Evolutionary conservation across 1,140 invertebrate genomes (phyloP).

Genomic region (Papilio dardanus): DNA sequence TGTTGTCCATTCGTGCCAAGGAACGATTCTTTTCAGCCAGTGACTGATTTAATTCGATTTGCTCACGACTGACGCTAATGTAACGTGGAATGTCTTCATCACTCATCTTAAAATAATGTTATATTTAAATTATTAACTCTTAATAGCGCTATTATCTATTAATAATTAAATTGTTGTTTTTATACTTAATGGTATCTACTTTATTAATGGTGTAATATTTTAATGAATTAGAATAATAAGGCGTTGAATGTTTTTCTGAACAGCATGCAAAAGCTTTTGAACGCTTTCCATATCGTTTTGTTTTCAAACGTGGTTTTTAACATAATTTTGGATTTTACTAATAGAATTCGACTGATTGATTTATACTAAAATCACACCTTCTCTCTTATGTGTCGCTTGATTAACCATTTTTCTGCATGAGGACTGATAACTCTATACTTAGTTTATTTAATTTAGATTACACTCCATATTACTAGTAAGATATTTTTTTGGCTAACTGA

Average conservation of each 20-base stretch:
- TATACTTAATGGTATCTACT: background rate
- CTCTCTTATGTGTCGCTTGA: too few species aligned
- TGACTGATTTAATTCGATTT: slow-evolving; percentile 77
- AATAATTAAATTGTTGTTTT: slow-evolving; percentile 4
- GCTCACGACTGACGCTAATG: slow-evolving; percentile 58
- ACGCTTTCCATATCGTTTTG: background rate
- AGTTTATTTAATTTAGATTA: too few species aligned
- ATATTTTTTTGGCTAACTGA: too few species aligned
- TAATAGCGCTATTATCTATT: slow-evolving; percentile 22
- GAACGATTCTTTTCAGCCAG: slow-evolving; percentile 76
- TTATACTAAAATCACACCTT: too few species aligned
- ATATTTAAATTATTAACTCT: slow-evolving; percentile 47
- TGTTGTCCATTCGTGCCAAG: slow-evolving; percentile 78
- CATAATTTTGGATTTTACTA: too few species aligned
- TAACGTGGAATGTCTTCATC: slow-evolving; percentile 62
- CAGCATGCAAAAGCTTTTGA: background rate
- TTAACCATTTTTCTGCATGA: too few species aligned
- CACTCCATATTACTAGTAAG: too few species aligned
- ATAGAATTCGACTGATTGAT: too few species aligned
- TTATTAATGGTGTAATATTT: background rate
- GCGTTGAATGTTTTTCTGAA: background rate
- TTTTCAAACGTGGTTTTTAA: too few species aligned
- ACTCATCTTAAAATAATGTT: slow-evolving; percentile 45
- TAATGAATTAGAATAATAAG: background rate
- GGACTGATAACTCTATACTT: too few species aligned